Evolutionary conservation across 1,140 invertebrate species (phyloP).

Genomic region (Caenorhabditis tropicalis): DNA sequence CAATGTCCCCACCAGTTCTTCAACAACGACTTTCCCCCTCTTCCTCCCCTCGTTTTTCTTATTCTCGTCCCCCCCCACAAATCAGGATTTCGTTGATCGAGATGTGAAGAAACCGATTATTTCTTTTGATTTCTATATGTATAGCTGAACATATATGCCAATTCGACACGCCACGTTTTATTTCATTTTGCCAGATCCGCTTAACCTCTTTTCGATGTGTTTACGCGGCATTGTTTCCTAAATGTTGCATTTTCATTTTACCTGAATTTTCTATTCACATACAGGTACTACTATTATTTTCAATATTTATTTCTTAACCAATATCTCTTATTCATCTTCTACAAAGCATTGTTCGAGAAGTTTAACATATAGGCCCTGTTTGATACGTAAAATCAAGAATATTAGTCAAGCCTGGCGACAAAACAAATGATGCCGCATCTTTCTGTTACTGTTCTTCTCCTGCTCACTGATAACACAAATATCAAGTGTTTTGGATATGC

Average conservation of each 20-base stretch:
- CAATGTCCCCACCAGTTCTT: slow-evolving; percentile 1
- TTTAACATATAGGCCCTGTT: too few species aligned
- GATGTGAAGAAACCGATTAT: slow-evolving; percentile 38
- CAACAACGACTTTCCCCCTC: not conserved
- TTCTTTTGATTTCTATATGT: slow-evolving; percentile 22
- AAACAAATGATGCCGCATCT: not conserved
- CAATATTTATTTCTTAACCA: too few species aligned
- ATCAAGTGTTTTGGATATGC: slow-evolving; percentile 40
- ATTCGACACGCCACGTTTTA: not conserved
- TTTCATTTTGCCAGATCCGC: not conserved
- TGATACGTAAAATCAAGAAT: not conserved
- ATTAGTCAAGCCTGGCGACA: not conserved
- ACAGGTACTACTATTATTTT: too few species aligned
- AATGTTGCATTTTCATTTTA: too few species aligned
- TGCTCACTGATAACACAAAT: slow-evolving; percentile 26
- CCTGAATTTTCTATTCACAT: too few species aligned
- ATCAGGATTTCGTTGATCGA: slow-evolving; percentile 39
- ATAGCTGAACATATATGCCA: slow-evolving; percentile 1
- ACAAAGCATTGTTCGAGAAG: too few species aligned
- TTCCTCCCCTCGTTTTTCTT: not conserved
- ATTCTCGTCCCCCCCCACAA: slow-evolving; percentile 14
- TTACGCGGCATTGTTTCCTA: not conserved
- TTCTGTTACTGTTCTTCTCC: not conserved
- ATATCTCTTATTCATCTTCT: too few species aligned
- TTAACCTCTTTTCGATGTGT: not conserved